A percentile compares a stretch with the other conserved stretches of the same genome.
phyloP scores from a whole-genome alignment of 2,888 invertebrate genomes.

The Blastobasis adustella region DNA sequence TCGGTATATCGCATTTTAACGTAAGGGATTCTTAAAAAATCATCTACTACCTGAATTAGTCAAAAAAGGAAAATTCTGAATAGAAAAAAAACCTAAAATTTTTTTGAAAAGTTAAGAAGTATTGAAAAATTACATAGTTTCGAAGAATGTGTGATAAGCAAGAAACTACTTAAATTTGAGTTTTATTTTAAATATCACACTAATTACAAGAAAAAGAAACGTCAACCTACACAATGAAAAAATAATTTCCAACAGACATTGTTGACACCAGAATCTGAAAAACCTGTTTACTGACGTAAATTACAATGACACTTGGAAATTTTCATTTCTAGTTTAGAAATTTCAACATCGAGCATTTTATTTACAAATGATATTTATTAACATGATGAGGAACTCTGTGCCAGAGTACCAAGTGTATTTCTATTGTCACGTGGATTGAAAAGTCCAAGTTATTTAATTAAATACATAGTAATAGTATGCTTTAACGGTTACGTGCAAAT shows the following conservation, averaged over 20 bases:
- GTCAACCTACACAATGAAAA: too few species aligned
- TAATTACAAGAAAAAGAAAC: too few species aligned
- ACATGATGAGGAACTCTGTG: background rate
- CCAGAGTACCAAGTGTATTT: background rate
- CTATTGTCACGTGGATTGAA: background rate
- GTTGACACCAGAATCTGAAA: too few species aligned
- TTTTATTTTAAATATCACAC: too few species aligned
- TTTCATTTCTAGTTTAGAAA: too few species aligned
- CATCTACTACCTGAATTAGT: background rate
- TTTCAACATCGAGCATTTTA: too few species aligned
- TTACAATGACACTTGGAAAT: too few species aligned
- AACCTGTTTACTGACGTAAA: too few species aligned
- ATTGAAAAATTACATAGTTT: background rate
- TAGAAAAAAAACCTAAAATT: background rate
- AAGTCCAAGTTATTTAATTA: background rate
- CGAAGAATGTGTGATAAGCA: too few species aligned
- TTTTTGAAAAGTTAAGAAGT: background rate
- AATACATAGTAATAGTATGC: background rate
- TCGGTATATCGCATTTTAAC: background rate
- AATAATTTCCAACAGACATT: too few species aligned
- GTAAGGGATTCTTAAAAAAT: background rate
- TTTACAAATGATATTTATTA: too few species aligned
- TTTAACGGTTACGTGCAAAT: slow-evolving; percentile 9
- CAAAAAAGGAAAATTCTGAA: background rate
- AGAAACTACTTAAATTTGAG: too few species aligned